Conservation (phyloP, 2,113 vertebrate genomes). For the Ellobius talpinus region DNA sequence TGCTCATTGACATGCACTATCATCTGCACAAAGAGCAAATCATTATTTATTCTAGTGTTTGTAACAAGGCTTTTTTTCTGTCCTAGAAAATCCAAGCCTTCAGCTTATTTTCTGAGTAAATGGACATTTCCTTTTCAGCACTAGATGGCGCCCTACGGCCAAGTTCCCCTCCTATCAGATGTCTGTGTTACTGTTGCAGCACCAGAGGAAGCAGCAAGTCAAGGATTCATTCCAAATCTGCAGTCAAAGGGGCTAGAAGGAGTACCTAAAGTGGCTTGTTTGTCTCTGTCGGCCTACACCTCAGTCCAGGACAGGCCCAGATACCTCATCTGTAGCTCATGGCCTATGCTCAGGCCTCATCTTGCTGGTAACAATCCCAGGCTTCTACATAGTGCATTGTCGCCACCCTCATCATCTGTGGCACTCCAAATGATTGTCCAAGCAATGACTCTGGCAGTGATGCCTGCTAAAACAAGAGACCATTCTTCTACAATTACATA, state of each 20-base stretch:
- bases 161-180: background rate
- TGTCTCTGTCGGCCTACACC: background rate
- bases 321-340: background rate
- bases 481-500: background rate
- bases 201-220: background rate
- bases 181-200: background rate
- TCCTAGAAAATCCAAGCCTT: background rate
- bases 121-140: background rate
- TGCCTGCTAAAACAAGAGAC: background rate
- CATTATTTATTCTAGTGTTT: background rate
- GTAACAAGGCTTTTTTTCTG: background rate
- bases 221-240: background rate
- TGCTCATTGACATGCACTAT: background rate
- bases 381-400: background rate
- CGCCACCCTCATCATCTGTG: background rate
- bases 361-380: background rate
- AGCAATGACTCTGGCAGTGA: background rate
- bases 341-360: background rate
- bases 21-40: background rate
- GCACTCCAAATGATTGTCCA: background rate
- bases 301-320: background rate
- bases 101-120: background rate
- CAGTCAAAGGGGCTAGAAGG: background rate
- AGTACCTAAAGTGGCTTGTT: background rate
- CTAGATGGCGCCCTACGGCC: constrained; percentile 3